phyloP scores from a whole-genome alignment of 2,888 invertebrate genomes.

The Chouioia cunea region DNA sequence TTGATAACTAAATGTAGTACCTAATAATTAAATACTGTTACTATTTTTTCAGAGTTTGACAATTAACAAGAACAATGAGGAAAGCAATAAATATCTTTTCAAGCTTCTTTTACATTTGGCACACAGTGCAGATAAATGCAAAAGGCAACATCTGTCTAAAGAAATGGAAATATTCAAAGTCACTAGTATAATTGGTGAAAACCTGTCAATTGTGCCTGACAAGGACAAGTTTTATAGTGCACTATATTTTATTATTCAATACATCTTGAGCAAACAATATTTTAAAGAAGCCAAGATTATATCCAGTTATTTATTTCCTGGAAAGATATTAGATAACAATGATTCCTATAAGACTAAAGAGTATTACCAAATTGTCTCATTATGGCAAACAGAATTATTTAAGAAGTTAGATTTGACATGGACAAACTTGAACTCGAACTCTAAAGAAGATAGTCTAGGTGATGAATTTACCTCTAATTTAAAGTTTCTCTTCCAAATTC shows the following conservation, averaged over 20 bases:
- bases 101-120: constrained; percentile 56
- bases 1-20: not conserved
- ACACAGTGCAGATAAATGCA: constrained; percentile 53
- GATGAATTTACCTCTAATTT: constrained; percentile 19
- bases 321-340: constrained; percentile 31
- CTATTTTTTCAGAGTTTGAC: constrained; percentile 65
- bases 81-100: constrained; percentile 51
- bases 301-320: constrained; percentile 50
- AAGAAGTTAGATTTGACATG: constrained; percentile 33
- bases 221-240: constrained; percentile 54
- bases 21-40: constrained; percentile 16
- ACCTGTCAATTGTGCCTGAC: constrained; percentile 48
- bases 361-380: constrained; percentile 46
- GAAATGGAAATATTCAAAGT: constrained; percentile 53
- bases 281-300: constrained; percentile 56
- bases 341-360: constrained; percentile 20
- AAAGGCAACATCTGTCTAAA: constrained; percentile 41
- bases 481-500: constrained; percentile 34
- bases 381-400: constrained; percentile 52
- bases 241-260: constrained; percentile 58
- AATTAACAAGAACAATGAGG: constrained; percentile 21
- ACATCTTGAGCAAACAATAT: constrained; percentile 52
- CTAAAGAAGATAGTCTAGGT: constrained; percentile 1
- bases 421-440: too few relatives aligned
- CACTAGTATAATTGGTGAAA: constrained; percentile 50